phyloP scores from a whole-genome alignment of 2,113 vertebrate genomes.

The Prolemur simus region DNA sequence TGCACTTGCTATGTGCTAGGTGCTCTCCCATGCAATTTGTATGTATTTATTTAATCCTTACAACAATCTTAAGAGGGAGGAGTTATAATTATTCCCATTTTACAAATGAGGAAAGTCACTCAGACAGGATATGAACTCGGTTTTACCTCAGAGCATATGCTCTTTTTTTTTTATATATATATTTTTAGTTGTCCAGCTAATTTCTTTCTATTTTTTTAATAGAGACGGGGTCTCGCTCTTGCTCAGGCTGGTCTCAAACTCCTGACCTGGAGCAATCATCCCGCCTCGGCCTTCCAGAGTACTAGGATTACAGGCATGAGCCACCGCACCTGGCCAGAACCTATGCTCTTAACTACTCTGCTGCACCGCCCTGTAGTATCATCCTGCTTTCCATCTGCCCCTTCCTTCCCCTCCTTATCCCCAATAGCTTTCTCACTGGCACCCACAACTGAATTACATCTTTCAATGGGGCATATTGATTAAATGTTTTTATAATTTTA shows the following conservation, averaged over 20 bases:
- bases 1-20: background rate
- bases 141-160: background rate
- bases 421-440: background rate
- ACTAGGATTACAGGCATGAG: no score
- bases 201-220: no score
- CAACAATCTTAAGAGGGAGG: background rate
- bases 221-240: no score
- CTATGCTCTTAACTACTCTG: background rate
- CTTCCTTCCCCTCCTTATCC: background rate
- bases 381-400: background rate
- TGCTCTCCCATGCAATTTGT: background rate
- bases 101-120: background rate
- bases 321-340: background rate
- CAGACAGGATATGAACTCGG: background rate
- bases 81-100: background rate
- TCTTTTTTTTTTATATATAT: background rate
- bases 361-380: background rate
- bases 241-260: no score
- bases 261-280: no score
- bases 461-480: background rate
- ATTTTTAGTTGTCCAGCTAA: no score
- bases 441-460: background rate
- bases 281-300: no score
- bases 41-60: constrained; percentile 4
- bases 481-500: background rate